These are phyloP conservation scores for Bibio marci DNA, from an alignment of 2,888 invertebrate species.

Conservation along the genomic window DNA sequence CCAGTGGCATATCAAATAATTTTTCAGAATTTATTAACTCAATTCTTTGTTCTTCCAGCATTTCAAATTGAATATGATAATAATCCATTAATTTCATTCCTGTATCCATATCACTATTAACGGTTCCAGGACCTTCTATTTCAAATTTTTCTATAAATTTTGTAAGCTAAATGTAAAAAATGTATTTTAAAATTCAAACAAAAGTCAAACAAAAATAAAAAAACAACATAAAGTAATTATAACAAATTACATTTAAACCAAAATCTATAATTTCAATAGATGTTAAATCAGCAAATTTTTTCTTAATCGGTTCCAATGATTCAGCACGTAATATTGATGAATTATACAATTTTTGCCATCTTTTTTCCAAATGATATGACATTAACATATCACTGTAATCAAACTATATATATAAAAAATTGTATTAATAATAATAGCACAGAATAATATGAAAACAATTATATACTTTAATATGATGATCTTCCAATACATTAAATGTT, in stretches of 20 bases:
- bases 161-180: slow-evolving; percentile 10
- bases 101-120: slow-evolving; percentile 57
- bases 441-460: slow-evolving; percentile 2
- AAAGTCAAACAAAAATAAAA: too few relatives aligned
- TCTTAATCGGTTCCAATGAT: slow-evolving; percentile 63
- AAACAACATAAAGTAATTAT: too few relatives aligned
- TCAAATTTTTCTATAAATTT: slow-evolving; percentile 59
- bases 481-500: slow-evolving; percentile 53
- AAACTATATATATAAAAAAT: slow-evolving; percentile 16
- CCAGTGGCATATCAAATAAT: slow-evolving; percentile 71
- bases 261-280: slow-evolving; percentile 44
- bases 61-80: slow-evolving; percentile 37
- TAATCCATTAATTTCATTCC: slow-evolving; percentile 51
- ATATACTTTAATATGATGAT: slow-evolving; percentile 50
- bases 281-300: slow-evolving; percentile 69
- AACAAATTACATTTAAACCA: slow-evolving; percentile 15
- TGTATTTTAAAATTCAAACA: neutral
- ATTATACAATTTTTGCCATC: slow-evolving; percentile 53
- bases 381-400: slow-evolving; percentile 27
- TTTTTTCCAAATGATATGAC: slow-evolving; percentile 40
- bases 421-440: slow-evolving; percentile 1
- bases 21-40: slow-evolving; percentile 53
- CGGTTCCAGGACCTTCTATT: slow-evolving; percentile 59
- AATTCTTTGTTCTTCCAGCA: slow-evolving; percentile 45
- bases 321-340: slow-evolving; percentile 50